Evolutionary conservation across 2,113 vertebrate species (phyloP).

Genomic region (Notothenia coriiceps): DNA sequence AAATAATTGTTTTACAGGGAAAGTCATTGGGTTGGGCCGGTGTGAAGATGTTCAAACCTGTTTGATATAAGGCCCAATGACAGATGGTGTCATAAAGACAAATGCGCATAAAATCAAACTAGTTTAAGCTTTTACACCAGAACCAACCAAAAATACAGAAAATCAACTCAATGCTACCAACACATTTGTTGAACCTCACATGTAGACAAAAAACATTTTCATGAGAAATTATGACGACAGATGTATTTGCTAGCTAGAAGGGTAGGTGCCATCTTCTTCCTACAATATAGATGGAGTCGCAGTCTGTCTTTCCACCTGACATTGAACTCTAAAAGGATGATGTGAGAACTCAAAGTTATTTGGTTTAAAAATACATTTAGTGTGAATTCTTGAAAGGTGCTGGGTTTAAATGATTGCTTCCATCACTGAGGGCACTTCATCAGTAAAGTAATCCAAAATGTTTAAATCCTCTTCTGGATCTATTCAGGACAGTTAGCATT

Average conservation of each 20-base stretch:
- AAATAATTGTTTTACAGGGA: no score
- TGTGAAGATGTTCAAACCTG: no score
- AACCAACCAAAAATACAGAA: no score
- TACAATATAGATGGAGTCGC: neutral
- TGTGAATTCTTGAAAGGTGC: neutral
- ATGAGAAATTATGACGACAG: neutral
- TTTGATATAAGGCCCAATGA: no score
- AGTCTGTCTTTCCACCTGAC: neutral
- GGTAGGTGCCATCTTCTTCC: neutral
- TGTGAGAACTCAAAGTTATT: neutral
- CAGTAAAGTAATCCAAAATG: no score
- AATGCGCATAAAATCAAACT: no score
- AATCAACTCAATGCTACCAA: neutral
- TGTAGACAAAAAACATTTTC: neutral
- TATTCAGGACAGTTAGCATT: neutral
- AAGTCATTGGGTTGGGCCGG: no score
- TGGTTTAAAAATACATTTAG: neutral
- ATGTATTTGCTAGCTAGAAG: no score
- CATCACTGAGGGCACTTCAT: neutral
- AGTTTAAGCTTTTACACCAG: no score
- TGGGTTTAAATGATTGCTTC: neutral
- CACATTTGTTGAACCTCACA: neutral
- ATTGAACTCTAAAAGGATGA: neutral
- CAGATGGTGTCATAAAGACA: no score
- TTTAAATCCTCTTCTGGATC: constrained; percentile 14